Percentiles rank a stretch among this genome's conserved stretches.
These are phyloP conservation scores for Pseudonaja textilis DNA, from an alignment of 2,113 vertebrate species.

Conservation along the genomic window DNA sequence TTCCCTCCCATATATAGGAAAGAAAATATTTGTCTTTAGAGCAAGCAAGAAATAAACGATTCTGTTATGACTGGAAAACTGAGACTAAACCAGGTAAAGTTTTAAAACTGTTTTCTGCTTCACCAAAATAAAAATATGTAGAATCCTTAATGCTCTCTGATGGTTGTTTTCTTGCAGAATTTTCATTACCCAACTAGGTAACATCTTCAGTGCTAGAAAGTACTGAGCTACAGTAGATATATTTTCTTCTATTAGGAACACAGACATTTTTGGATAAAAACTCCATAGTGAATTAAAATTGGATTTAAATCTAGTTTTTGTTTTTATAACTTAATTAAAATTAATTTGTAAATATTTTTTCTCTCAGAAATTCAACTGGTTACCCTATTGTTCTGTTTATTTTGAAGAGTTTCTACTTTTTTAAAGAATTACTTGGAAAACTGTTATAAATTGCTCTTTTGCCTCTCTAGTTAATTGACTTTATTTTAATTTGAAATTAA, in stretches of 20 bases:
- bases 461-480: background rate
- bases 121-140: background rate
- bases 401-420: background rate
- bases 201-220: background rate
- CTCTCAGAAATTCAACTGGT: background rate
- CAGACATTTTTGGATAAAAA: background rate
- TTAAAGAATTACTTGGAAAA: background rate
- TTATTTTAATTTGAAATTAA: background rate
- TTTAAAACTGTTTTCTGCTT: background rate
- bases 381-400: background rate
- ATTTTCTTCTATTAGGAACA: background rate
- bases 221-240: background rate
- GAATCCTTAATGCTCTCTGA: background rate
- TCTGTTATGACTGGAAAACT: slow-evolving; percentile 82
- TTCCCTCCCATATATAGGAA: slow-evolving; percentile 71
- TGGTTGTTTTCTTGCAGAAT: background rate
- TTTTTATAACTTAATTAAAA: background rate
- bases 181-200: background rate
- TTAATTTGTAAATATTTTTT: background rate
- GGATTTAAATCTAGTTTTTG: background rate
- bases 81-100: slow-evolving; percentile 76
- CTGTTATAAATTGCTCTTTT: background rate
- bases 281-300: background rate
- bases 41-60: slow-evolving; percentile 80
- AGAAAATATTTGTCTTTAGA: slow-evolving; percentile 83